Conservation (phyloP, 2,797 vertebrate genomes). For the Decapterus maruadsi region DNA sequence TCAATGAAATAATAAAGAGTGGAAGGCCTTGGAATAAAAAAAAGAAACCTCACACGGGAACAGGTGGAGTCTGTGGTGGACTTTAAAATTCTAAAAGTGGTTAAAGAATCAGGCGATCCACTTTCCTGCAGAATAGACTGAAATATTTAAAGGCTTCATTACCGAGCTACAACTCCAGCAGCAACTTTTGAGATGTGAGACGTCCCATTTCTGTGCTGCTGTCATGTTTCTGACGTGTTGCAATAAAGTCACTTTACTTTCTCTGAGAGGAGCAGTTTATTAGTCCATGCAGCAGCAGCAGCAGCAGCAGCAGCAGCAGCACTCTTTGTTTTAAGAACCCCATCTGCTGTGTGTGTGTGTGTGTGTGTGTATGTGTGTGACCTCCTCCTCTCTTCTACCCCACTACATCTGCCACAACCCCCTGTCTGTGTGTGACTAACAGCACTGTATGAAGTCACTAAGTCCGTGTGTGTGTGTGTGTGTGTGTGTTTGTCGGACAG, state of each 20-base stretch:
- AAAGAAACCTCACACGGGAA: not conserved
- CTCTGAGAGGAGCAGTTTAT: slow-evolving; percentile 27
- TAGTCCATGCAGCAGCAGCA: slow-evolving; percentile 12
- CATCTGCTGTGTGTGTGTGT: slow-evolving; percentile 65
- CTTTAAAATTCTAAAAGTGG: not conserved
- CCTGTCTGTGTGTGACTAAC: slow-evolving; percentile 75
- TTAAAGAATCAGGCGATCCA: not conserved
- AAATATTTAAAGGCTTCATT: not conserved
- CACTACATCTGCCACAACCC: slow-evolving; percentile 72
- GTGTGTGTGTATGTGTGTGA: slow-evolving; percentile 48
- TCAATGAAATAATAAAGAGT: too few species aligned
- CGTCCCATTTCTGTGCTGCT: not conserved
- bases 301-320: not conserved
- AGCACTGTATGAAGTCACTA: slow-evolving; percentile 66
- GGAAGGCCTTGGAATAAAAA: not conserved
- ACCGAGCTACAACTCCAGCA: not conserved
- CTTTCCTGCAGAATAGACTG: not conserved
- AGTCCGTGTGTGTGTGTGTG: slow-evolving; percentile 35
- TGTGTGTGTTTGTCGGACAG: slow-evolving; percentile 1
- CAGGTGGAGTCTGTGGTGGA: not conserved
- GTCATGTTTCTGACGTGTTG: not conserved
- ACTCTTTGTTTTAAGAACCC: slow-evolving; percentile 61
- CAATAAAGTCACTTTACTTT: slow-evolving; percentile 9
- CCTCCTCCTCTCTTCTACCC: slow-evolving; percentile 51
- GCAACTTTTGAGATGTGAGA: not conserved